These are phyloP conservation scores for Cerceris rybyensis DNA, from an alignment of 2,888 invertebrate genomes.

Conservation along the genomic window DNA sequence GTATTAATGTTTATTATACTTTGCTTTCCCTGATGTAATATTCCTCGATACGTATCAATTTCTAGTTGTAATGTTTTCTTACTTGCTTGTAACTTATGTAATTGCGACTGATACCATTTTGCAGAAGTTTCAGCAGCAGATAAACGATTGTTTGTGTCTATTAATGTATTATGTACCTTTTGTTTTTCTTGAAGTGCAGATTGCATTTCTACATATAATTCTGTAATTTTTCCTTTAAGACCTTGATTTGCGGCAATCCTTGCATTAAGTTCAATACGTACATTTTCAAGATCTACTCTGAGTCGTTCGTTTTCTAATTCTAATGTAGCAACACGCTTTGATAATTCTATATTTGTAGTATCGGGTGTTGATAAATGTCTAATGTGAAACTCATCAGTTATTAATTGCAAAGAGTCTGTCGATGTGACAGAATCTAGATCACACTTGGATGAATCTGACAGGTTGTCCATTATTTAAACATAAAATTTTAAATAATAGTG, in stretches of 20 bases:
- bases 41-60: constrained; percentile 70
- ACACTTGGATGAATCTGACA: constrained; percentile 71
- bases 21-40: constrained; percentile 69
- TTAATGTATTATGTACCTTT: constrained; percentile 65
- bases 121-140: constrained; percentile 65
- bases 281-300: constrained; percentile 69
- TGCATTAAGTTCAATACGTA: constrained; percentile 71
- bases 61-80: constrained; percentile 71
- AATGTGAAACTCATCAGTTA: constrained; percentile 69
- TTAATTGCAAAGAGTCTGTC: constrained; percentile 69
- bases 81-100: constrained; percentile 69
- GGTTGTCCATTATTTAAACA: constrained; percentile 63
- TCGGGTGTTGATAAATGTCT: constrained; percentile 69
- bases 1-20: constrained; percentile 60
- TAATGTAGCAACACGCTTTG: constrained; percentile 64
- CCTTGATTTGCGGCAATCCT: constrained; percentile 73
- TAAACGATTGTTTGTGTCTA: constrained; percentile 65
- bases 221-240: constrained; percentile 72
- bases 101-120: constrained; percentile 73
- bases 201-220: constrained; percentile 73
- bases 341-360: constrained; percentile 68
- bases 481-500: constrained; percentile 5
- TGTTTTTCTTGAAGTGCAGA: constrained; percentile 68
- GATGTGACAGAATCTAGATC: constrained; percentile 71
- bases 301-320: constrained; percentile 74